Base-by-base conservation (phyloP, 2,113 vertebrate genomes). In the Promerops cafer region DNA sequence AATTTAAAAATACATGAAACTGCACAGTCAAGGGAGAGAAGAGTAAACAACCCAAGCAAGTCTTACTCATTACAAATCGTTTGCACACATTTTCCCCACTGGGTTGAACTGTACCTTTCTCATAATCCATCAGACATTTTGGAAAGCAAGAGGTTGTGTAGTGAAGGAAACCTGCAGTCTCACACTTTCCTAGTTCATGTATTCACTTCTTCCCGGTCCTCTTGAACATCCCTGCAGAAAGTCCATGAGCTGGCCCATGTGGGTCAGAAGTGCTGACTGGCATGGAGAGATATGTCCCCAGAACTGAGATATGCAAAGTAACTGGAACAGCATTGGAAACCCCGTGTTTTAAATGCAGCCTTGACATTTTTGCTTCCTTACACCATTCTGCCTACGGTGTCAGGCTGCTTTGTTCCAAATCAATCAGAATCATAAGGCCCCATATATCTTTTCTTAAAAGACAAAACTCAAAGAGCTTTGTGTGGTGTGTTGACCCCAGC, bases 231-330 rank as follows among this genome's bases (percentile, higher is more conserved):
- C 57, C 16, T 42, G 16, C 28, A 74, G 57, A 35, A 78, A 54
- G 35, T 6, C 56, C 20, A 10, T 0, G 1, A 23, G 12, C 2
- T 66, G 60, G 39, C 28, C 59, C 11, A 3, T 4, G 35, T 24
- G 35, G 39, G 15, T 50, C 52, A 79, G 56, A 60, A 69, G 42
- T 9, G 26, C 20, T 77, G 64, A 20, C 21, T 53, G 81, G 21
- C 0, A 0, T 14, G 27, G n/a, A 76, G 10, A 26, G 5, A 16
- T 54, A 13, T 5, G 7, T 69, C 61, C 57, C 56, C 15, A 50
- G 74, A 74, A 15, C 11, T 9, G 56, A 60, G 39, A 63, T 9
- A 10, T 1, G 0, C 27, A 28, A 28, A 69, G 28, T 20, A 31
- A 66, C 44, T 1, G 2, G 50, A 39, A 28, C 4, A 33, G 27